phyloP scores from a whole-genome alignment of 2,797 vertebrate genomes.

The Fringilla coelebs region DNA sequence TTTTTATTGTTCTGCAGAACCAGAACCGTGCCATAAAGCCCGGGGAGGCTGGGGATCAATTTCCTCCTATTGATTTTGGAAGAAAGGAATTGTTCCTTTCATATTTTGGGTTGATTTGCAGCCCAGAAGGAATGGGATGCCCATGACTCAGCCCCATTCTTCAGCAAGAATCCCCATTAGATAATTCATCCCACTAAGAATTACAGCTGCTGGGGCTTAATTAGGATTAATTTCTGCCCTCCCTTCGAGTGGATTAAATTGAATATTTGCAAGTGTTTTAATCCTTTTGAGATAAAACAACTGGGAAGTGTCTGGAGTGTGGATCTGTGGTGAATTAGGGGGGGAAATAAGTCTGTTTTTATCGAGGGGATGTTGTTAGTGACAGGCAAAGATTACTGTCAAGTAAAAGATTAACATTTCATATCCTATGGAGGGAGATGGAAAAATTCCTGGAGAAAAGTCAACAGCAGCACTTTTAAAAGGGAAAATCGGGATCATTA shows the following conservation, averaged over 20 bases:
- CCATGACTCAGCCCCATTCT: slow-evolving; percentile 13
- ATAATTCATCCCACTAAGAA: not conserved
- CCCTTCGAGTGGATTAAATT: slow-evolving; percentile 31
- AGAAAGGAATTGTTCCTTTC: slow-evolving; percentile 7
- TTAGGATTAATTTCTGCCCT: slow-evolving; percentile 30
- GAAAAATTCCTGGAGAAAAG: not conserved
- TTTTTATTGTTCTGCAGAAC: not conserved
- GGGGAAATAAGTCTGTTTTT: slow-evolving; percentile 9
- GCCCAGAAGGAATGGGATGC: not conserved
- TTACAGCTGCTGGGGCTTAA: slow-evolving; percentile 29
- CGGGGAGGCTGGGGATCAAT: not conserved
- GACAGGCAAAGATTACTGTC: slow-evolving; percentile 15
- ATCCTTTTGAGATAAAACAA: slow-evolving; percentile 32
- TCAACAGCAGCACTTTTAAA: not conserved
- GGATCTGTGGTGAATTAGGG: not conserved
- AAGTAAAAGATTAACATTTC: not conserved
- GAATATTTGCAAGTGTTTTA: slow-evolving; percentile 43
- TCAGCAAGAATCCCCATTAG: not conserved
- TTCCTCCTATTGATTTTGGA: slow-evolving; percentile 47
- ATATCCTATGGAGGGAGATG: not conserved
- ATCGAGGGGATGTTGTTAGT: not conserved
- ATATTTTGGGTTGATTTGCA: slow-evolving; percentile 6
- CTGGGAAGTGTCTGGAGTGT: not conserved
- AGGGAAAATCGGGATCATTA: not conserved
- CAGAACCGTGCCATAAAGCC: not conserved